Conservation (phyloP, 2,797 vertebrate genomes). For the Ambastaia sidthimunki region DNA sequence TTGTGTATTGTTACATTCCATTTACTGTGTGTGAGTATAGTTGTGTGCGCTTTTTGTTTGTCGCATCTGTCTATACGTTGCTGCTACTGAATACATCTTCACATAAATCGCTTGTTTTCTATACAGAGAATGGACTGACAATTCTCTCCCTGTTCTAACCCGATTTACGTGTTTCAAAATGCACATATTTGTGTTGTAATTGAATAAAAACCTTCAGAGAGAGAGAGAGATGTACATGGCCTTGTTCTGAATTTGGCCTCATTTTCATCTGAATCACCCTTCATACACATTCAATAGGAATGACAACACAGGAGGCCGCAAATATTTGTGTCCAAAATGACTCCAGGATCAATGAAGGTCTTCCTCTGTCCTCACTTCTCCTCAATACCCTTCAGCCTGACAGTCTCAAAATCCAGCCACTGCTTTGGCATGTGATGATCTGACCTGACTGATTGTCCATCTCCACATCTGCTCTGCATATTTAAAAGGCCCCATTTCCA, state of each 20-base stretch:
- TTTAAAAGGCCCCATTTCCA: slow-evolving; percentile 73
- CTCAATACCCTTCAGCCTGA: slow-evolving; percentile 11
- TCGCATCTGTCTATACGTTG: not conserved
- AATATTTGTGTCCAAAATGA: slow-evolving; percentile 23
- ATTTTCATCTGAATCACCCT: slow-evolving; percentile 10
- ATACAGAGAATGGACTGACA: slow-evolving; percentile 3
- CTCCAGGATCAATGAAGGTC: not conserved
- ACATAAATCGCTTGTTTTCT: slow-evolving; percentile 21
- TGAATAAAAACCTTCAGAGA: slow-evolving; percentile 19
- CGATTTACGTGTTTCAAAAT: slow-evolving; percentile 39
- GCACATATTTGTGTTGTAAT: slow-evolving; percentile 46
- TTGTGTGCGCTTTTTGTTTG: slow-evolving; percentile 1
- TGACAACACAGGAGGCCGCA: not conserved
- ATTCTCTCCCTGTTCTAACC: slow-evolving; percentile 26
- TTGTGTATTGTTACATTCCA: not conserved
- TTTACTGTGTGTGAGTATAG: not conserved
- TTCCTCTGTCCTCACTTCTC: not conserved
- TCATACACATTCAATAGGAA: slow-evolving; percentile 14
- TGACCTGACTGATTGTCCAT: slow-evolving; percentile 40
- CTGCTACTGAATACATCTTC: not conserved
- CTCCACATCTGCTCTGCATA: slow-evolving; percentile 66
- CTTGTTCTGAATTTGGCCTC: slow-evolving; percentile 19
- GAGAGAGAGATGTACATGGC: not conserved
- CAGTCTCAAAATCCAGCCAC: slow-evolving; percentile 26
- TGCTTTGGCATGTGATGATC: slow-evolving; percentile 21